Evolutionary conservation across 2,797 vertebrate species (phyloP), one percentile per base, ranked within the genome.

Genomic region (Pseudomugil tenellus): DNA sequence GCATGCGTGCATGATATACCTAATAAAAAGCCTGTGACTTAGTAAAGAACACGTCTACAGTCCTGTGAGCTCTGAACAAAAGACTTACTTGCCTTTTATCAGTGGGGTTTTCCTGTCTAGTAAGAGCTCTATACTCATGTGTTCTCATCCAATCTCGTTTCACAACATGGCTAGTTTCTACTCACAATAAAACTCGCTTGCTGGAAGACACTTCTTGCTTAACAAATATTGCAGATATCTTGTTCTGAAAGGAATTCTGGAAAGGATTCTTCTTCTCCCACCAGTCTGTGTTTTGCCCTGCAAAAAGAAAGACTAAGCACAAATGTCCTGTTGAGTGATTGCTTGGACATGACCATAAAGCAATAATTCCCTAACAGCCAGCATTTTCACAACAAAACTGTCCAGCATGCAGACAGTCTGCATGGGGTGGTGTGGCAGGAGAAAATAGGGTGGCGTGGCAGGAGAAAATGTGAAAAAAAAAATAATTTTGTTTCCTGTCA

Each of bases 401-500:
- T 51, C 37, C 52, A 51, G 72, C 74, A 29, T 52, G 63, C 29
- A 1, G 35, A 56, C 35, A 78, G 72, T 49, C 73, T 52, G 72
- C 67, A 14, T 77, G 34, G 49, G 48, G 54, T 37, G 43, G 39
- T 57, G 19, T 32, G 53, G 51, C 9, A 39, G 68, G 23, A 21
- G 72, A 64, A 74, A 81, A 73, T 74, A 77, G 71, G 83, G 79
- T 72, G 80, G 71, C 83, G 79, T 72, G 80, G 79, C 86, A 90
- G 91, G 92, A 91, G 11, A 10, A 11, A 14, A 51, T n/a, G n/a
- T n/a, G 26, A 14, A 51, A 51, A 25, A 32, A 60, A 63, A 88
- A 79, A 85, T 89, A 89, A 92, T 93, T 91, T 84, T 81, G 86
- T 88, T 86, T 89, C 90, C 84, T 78, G 85, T 88, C 83, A 54